Evolutionary conservation across 2,888 invertebrate species (phyloP).

Genomic region (Morpho achilles): DNA sequence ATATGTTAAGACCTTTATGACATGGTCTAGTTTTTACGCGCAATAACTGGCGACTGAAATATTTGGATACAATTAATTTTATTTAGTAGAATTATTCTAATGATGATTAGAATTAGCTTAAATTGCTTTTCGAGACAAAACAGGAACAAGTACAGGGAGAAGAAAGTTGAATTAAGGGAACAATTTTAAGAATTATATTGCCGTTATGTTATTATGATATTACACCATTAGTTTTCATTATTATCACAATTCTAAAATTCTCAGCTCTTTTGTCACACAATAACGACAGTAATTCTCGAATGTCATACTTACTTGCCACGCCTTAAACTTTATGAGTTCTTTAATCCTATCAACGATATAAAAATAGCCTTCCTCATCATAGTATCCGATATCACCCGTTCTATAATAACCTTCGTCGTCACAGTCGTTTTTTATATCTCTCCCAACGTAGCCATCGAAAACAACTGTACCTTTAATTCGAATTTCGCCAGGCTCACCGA

Average conservation of each 20-base stretch:
- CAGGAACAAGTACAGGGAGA: no score
- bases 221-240: neutral
- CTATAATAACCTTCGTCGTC: conserved; percentile 57
- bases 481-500: conserved; percentile 52
- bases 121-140: no score
- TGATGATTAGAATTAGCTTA: no score
- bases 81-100: no score
- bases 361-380: conserved; percentile 55
- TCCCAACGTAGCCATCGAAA: conserved; percentile 54
- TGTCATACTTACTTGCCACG: conserved; percentile 46
- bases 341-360: conserved; percentile 58
- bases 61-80: no score
- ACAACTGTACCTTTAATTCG: conserved; percentile 50
- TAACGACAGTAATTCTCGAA: neutral
- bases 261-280: neutral
- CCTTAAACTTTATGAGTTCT: conserved; percentile 62
- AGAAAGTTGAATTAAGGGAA: no score
- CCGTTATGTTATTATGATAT: no score
- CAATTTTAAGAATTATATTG: no score
- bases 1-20: no score
- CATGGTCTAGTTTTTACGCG: no score
- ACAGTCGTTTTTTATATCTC: conserved; percentile 38
- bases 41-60: no score
- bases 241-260: neutral
- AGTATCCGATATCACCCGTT: conserved; percentile 59